Conservation (phyloP, 1,140 invertebrate species). For the Phocides pigmalion region DNA sequence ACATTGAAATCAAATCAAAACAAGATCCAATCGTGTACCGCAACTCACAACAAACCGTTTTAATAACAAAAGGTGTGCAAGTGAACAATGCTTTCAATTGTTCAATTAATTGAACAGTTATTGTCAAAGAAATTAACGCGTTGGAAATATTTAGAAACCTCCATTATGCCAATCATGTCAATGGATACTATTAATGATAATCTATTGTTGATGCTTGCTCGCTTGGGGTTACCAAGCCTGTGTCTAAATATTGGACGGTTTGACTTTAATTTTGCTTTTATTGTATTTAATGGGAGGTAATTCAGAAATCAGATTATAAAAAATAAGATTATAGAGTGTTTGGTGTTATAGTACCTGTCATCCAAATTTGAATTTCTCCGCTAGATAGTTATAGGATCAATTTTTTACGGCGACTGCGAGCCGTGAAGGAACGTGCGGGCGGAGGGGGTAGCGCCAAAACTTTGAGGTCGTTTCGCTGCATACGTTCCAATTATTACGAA, state of each 20-base stretch:
- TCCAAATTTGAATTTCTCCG: too few relatives aligned
- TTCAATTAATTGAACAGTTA: slow-evolving; percentile 33
- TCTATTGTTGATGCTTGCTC: slow-evolving; percentile 17
- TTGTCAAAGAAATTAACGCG: slow-evolving; percentile 30
- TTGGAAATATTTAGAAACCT: slow-evolving; percentile 25
- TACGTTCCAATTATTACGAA: too few relatives aligned
- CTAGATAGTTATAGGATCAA: too few relatives aligned
- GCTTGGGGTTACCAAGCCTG: slow-evolving; percentile 9
- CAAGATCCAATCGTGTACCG: slow-evolving; percentile 7
- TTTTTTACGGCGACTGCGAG: too few relatives aligned
- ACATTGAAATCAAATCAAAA: slow-evolving; percentile 13
- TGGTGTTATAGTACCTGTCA: too few relatives aligned
- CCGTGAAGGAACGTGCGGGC: too few relatives aligned
- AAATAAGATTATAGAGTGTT: too few relatives aligned
- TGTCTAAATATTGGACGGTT: background rate
- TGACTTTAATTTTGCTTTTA: too few relatives aligned
- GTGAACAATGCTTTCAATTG: slow-evolving; percentile 21
- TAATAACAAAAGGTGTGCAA: slow-evolving; percentile 16
- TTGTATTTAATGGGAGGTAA: too few relatives aligned
- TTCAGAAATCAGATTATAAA: too few relatives aligned
- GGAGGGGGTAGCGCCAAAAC: too few relatives aligned
- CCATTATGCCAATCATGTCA: slow-evolving; percentile 30
- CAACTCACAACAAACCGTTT: slow-evolving; percentile 10
- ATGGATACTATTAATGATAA: slow-evolving; percentile 25
- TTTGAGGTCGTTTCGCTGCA: too few relatives aligned